Base-by-base conservation (phyloP, 2,113 vertebrate genomes). In the Hucho hucho region DNA sequence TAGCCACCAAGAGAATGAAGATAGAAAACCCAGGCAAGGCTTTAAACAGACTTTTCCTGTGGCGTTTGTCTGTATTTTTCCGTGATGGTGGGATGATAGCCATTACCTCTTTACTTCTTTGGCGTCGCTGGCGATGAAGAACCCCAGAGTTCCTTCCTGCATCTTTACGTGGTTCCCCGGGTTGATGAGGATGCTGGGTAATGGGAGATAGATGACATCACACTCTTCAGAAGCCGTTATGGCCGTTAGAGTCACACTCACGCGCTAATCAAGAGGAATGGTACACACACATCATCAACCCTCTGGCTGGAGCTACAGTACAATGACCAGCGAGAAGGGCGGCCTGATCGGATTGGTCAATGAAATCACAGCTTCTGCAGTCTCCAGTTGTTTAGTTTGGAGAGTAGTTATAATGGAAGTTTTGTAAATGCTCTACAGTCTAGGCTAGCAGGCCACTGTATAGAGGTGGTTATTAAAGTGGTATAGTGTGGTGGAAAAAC, bases 101-200 rank as follows among this genome's bases (percentile, higher is more conserved):
- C 46, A 53, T 94, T 95, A 98, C 98, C 98, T 96, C 95, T 99
- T 99, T 67, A 99, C 98, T 95, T 99, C 98, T 95, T 99, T 99
- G 93, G 98, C 97, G 89, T 99, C 98, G 86, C 98, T 99, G 94
- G 97, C 97, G 87, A 99, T 99, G 94, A 99, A 99, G 94, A 99
- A 99, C 92, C 98, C 98, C 93, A 99, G 94, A 75, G 97, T 99
- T 88, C 98, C 98, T 91, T 99, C 98, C 91, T 98, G 96, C 93
- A 99, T 95, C 94, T 97, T 99, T 81, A 99, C 95, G 1, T 99
- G 96, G 89, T 99, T 99, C 80, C 98, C 97, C 78, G 98, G 98
- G 89, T 99, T 99, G 93, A 99, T 99, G 92, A 99, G 95, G 93
- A 99, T 99, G 90, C 98, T 99, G 94, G 89, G 93, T 90, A 89